Conservation (phyloP, 2,888 invertebrate species). For the Metellina segmentata region DNA sequence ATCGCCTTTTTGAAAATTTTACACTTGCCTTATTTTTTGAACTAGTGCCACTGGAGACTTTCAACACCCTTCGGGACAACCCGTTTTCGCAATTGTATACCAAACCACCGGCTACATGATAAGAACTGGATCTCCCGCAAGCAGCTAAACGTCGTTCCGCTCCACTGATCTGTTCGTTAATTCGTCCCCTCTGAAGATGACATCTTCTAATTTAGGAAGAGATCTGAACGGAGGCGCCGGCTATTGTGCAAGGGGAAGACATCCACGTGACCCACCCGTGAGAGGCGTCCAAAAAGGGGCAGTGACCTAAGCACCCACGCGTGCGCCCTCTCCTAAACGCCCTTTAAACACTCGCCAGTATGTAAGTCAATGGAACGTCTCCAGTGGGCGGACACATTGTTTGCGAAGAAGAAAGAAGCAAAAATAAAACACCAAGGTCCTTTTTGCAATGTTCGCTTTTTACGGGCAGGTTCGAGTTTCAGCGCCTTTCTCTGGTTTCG, state of each 20-base stretch:
- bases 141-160: background rate
- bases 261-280: slow-evolving; percentile 30
- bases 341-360: slow-evolving; percentile 45
- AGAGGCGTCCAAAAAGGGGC: slow-evolving; percentile 70
- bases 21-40: too few relatives aligned
- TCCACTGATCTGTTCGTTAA: slow-evolving; percentile 14
- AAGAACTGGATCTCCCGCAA: background rate
- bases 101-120: too few relatives aligned
- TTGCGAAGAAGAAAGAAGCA: slow-evolving; percentile 25
- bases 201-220: slow-evolving; percentile 39
- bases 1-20: too few relatives aligned
- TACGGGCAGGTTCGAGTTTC: slow-evolving; percentile 48
- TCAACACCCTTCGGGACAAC: too few relatives aligned
- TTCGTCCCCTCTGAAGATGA: slow-evolving; percentile 25
- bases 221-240: slow-evolving; percentile 35
- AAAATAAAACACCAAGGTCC: slow-evolving; percentile 39
- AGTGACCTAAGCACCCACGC: slow-evolving; percentile 73
- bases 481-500: slow-evolving; percentile 23
- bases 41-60: too few relatives aligned
- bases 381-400: slow-evolving; percentile 69
- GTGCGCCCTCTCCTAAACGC: slow-evolving; percentile 56
- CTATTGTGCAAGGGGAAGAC: slow-evolving; percentile 36
- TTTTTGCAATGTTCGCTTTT: slow-evolving; percentile 28
- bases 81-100: too few relatives aligned
- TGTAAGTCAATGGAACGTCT: slow-evolving; percentile 69